A percentile compares a stretch with the other conserved stretches of the same genome.
Evolutionary conservation across 92 coral and sea anemone genomes (phyloP).

Genomic region (Siderastrea siderea): DNA sequence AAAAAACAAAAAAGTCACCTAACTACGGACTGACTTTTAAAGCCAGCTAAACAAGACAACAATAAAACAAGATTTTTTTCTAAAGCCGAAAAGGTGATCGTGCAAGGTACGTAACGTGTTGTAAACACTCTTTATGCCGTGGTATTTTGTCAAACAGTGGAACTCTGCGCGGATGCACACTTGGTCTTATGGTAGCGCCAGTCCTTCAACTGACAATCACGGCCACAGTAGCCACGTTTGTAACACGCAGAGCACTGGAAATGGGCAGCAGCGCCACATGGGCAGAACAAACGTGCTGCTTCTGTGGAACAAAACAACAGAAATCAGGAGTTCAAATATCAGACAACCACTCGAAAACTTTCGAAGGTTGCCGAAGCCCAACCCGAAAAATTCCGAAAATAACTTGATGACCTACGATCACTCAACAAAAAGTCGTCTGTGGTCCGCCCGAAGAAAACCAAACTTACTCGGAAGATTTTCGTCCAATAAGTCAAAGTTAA

Average conservation of each 20-base stretch:
- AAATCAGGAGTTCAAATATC: not conserved
- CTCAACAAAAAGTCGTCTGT: too few relatives aligned
- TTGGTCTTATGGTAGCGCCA: slow-evolving; percentile 67
- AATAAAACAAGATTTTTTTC: too few relatives aligned
- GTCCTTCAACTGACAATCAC: slow-evolving; percentile 80
- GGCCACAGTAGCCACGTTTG: slow-evolving; percentile 85
- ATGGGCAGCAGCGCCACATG: slow-evolving; percentile 72
- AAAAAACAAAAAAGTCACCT: too few relatives aligned
- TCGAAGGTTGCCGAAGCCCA: too few relatives aligned
- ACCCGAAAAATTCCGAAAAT: not conserved
- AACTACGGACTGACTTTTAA: too few relatives aligned
- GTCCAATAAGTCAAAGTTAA: too few relatives aligned
- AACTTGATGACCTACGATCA: not conserved
- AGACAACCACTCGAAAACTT: not conserved
- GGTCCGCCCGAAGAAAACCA: too few relatives aligned
- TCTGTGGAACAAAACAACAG: slow-evolving; percentile 32
- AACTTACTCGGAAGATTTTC: too few relatives aligned
- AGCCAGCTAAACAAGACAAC: too few relatives aligned
- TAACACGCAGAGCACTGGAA: slow-evolving; percentile 82
- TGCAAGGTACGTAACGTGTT: too few relatives aligned
- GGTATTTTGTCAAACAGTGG: slow-evolving; percentile 29
- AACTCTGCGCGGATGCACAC: slow-evolving; percentile 23
- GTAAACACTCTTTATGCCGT: too few relatives aligned
- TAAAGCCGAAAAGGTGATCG: too few relatives aligned
- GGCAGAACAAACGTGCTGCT: slow-evolving; percentile 63